A percentile compares a stretch with the other conserved stretches of the same genome.
phyloP scores from a whole-genome alignment of 2,797 vertebrate genomes.

The Fratercula arctica region DNA sequence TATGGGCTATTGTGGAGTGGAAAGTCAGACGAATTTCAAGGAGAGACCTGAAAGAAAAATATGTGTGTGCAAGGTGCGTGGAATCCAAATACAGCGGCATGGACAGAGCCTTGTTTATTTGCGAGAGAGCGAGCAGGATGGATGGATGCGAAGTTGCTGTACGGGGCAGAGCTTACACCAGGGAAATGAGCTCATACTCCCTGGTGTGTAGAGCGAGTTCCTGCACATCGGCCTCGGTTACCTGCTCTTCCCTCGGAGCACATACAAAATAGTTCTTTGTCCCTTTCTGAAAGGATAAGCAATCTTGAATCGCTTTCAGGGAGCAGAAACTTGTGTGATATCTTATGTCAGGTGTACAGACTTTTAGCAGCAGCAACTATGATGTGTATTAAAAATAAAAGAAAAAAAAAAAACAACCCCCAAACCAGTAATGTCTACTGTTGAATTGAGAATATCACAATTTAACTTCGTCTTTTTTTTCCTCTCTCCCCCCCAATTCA shows the following conservation, averaged over 20 bases:
- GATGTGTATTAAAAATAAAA: neutral
- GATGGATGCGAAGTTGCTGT: neutral
- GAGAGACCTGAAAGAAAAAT: neutral
- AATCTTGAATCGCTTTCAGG: neutral
- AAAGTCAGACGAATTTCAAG: neutral
- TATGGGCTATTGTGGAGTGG: neutral
- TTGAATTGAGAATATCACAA: neutral
- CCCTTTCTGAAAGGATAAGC: neutral
- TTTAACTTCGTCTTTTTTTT: neutral
- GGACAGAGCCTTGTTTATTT: neutral
- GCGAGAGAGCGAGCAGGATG: neutral
- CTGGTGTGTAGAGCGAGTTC: neutral
- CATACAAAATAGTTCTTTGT: neutral
- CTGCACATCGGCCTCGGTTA: neutral
- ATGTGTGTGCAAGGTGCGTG: neutral
- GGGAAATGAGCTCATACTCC: neutral
- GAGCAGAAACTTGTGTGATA: neutral
- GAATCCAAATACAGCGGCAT: neutral
- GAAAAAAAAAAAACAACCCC: neutral
- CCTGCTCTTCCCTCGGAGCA: neutral
- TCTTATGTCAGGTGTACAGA: neutral
- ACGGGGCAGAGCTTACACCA: neutral
- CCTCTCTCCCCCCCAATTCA: constrained; percentile 46
- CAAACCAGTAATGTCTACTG: neutral
- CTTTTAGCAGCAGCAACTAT: neutral